phyloP scores from a whole-genome alignment of 2,797 vertebrate genomes.

The Myotis daubentonii region DNA sequence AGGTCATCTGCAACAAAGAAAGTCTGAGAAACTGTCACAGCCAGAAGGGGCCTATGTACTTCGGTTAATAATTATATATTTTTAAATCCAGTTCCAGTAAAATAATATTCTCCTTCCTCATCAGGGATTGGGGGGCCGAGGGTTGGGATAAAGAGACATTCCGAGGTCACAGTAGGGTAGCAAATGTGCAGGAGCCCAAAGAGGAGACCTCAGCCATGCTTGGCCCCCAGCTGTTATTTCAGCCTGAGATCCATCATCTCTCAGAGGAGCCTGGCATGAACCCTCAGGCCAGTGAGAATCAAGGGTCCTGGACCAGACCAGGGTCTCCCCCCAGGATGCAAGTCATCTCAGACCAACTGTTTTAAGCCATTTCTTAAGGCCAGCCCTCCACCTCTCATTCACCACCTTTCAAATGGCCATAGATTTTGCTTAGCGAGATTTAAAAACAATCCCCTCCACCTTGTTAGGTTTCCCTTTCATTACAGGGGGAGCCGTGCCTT shows the following conservation, averaged over 20 bases:
- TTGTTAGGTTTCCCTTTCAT: constrained; percentile 46
- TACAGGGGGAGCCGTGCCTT: constrained; percentile 29
- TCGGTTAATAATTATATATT: background rate
- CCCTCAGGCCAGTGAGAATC: background rate
- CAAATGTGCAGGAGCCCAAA: background rate
- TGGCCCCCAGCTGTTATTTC: background rate
- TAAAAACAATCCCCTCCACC: constrained; percentile 28
- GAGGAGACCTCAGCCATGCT: background rate
- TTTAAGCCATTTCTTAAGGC: background rate
- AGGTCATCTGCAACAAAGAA: background rate
- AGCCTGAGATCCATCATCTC: background rate
- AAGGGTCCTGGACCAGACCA: background rate
- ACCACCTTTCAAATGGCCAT: constrained; percentile 3
- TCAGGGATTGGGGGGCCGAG: background rate
- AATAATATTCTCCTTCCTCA: background rate
- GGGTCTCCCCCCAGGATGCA: background rate
- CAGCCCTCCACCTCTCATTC: background rate
- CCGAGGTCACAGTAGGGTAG: background rate
- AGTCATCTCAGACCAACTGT: background rate
- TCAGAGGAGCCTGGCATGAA: background rate
- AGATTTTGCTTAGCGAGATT: constrained; percentile 50
- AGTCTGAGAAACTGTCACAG: background rate
- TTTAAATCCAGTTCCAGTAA: background rate
- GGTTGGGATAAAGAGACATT: background rate
- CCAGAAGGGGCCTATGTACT: background rate